A percentile compares a stretch with the other conserved stretches of the same genome.
Evolutionary conservation across 1,140 invertebrate species (phyloP).

Genomic region (Coboldia fuscipes): DNA sequence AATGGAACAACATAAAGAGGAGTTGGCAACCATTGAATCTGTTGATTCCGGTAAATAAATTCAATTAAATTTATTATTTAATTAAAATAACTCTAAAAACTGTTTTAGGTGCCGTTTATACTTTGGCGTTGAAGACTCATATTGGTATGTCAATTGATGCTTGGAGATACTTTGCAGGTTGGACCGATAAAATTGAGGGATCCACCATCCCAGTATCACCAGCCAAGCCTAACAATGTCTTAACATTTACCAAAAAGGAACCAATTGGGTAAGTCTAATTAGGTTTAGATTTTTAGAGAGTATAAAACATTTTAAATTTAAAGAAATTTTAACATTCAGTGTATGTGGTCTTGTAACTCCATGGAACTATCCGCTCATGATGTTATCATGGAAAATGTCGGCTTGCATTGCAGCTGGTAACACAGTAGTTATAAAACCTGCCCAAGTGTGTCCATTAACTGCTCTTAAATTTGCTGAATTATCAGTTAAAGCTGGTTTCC

Average conservation of each 20-base stretch:
- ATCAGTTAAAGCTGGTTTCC: slow-evolving; percentile 66
- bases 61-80: too few species aligned
- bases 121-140: slow-evolving; percentile 83
- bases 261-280: slow-evolving; percentile 44
- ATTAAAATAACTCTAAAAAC: too few species aligned
- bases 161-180: slow-evolving; percentile 83
- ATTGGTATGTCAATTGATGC: slow-evolving; percentile 86
- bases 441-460: slow-evolving; percentile 78
- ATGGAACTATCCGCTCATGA: slow-evolving; percentile 95
- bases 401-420: slow-evolving; percentile 89
- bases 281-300: too few species aligned
- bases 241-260: slow-evolving; percentile 74
- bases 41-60: too few species aligned
- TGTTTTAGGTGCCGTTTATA: slow-evolving; percentile 94
- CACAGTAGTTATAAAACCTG: slow-evolving; percentile 83
- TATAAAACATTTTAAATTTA: too few species aligned
- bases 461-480: slow-evolving; percentile 88
- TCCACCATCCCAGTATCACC: slow-evolving; percentile 73
- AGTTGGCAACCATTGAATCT: slow-evolving; percentile 79
- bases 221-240: slow-evolving; percentile 60
- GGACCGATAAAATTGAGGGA: slow-evolving; percentile 88
- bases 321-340: too few species aligned
- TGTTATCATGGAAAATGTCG: slow-evolving; percentile 97
- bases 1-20: slow-evolving; percentile 85
- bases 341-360: slow-evolving; percentile 91